Conservation (phyloP, 2,888 invertebrate species). For the Eueremaeus valkanovi region DNA sequence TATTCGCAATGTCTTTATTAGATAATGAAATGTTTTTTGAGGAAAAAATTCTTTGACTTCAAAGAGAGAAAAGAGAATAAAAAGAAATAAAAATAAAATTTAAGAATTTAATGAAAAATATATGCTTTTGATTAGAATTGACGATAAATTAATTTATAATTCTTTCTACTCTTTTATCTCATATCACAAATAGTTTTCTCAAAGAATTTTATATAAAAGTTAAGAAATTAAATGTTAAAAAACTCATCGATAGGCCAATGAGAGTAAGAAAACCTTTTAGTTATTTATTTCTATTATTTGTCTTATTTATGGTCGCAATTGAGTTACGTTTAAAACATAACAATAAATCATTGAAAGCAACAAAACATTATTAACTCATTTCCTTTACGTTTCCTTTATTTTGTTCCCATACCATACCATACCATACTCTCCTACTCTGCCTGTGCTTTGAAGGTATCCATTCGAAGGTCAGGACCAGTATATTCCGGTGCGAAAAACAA, state of each 20-base stretch:
- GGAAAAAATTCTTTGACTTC: neutral
- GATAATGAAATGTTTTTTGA: neutral
- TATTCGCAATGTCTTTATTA: neutral
- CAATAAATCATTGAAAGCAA: neutral
- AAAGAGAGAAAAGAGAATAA: neutral
- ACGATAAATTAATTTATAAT: neutral
- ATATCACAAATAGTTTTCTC: neutral
- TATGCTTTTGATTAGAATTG: neutral
- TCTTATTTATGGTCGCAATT: no score
- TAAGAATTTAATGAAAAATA: no score
- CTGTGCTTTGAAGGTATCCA: conserved; percentile 57
- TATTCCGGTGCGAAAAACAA: conserved; percentile 64
- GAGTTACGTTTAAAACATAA: neutral
- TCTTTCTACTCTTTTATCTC: neutral
- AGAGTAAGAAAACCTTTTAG: no score
- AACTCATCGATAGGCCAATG: no score
- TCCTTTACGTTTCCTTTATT: neutral
- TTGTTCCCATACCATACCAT: neutral
- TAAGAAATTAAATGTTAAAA: no score
- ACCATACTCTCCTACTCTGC: no score
- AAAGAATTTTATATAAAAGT: no score
- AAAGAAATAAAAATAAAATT: neutral
- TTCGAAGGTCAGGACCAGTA: conserved; percentile 61
- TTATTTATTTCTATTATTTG: no score
- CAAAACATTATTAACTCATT: neutral